These are phyloP conservation scores for Euspilapteryx auroguttella DNA, from an alignment of 2,888 invertebrate genomes.

Conservation along the genomic window DNA sequence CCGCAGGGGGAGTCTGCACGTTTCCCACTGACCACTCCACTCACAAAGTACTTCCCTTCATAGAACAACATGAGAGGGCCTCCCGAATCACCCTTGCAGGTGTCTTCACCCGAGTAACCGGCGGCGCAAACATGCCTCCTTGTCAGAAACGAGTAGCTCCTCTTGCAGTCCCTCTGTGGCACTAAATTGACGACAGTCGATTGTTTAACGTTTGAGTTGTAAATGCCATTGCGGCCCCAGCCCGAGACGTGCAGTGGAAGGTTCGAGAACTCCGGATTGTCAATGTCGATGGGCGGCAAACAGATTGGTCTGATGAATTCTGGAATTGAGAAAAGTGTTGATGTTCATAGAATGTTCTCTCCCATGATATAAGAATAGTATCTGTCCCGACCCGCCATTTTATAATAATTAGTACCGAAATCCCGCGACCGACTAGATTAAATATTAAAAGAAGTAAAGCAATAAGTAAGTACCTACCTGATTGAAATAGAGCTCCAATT, in stretches of 20 bases:
- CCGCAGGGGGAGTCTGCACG: slow-evolving; percentile 40
- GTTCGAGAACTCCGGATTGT: slow-evolving; percentile 25
- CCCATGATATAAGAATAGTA: no score
- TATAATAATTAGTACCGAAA: no score
- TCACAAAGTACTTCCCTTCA: slow-evolving; percentile 30
- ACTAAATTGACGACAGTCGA: slow-evolving; percentile 37
- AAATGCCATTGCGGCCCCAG: slow-evolving; percentile 39
- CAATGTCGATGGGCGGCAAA: slow-evolving; percentile 33
- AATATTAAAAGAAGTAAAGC: no score
- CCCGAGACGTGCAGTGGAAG: slow-evolving; percentile 36
- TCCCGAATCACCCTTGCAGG: slow-evolving; percentile 49
- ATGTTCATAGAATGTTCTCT: no score
- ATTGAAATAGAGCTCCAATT: no score
- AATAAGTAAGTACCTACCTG: no score
- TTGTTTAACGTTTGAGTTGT: slow-evolving; percentile 32
- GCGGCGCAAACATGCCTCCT: slow-evolving; percentile 37
- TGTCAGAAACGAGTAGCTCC: slow-evolving; percentile 25
- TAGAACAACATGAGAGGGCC: slow-evolving; percentile 43
- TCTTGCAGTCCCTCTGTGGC: slow-evolving; percentile 25
- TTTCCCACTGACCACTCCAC: slow-evolving; percentile 47
- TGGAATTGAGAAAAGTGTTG: slow-evolving; percentile 14
- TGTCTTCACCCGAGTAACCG: slow-evolving; percentile 37
- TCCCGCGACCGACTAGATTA: no score
- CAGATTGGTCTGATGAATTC: slow-evolving; percentile 45
- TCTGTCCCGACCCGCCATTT: no score